Evolutionary conservation across 2,888 invertebrate genomes (phyloP).

Genomic region (Lepidonotus clava): DNA sequence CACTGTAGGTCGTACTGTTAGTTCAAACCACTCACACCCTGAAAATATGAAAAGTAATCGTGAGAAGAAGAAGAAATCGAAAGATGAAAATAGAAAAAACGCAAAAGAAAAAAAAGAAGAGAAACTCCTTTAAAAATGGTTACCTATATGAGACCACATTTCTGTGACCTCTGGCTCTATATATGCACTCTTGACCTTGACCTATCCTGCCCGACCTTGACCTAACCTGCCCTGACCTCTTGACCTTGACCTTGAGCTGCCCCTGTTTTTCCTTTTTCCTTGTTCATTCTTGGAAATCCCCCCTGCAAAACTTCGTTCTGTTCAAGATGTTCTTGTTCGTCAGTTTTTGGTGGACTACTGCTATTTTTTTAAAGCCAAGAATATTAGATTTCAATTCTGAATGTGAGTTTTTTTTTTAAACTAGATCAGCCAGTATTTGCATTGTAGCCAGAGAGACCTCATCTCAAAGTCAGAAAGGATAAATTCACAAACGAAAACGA

Average conservation of each 20-base stretch:
- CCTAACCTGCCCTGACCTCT: slow-evolving; percentile 50
- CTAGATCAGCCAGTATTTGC: not conserved
- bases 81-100: too few species aligned
- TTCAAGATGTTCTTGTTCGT: slow-evolving; percentile 18
- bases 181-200: slow-evolving; percentile 54
- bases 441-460: not conserved
- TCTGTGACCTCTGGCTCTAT: slow-evolving; percentile 53
- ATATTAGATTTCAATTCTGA: not conserved
- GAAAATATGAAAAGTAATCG: too few species aligned
- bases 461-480: not conserved
- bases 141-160: slow-evolving; percentile 48
- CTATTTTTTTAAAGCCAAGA: not conserved
- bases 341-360: slow-evolving; percentile 19
- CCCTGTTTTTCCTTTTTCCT: slow-evolving; percentile 50
- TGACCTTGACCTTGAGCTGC: slow-evolving; percentile 51
- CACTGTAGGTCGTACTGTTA: too few species aligned
- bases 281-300: slow-evolving; percentile 48
- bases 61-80: too few species aligned
- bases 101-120: not conserved
- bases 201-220: slow-evolving; percentile 54
- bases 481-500: not conserved
- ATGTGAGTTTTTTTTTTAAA: not conserved
- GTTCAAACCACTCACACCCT: too few species aligned
- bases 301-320: slow-evolving; percentile 39
- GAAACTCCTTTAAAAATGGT: slow-evolving; percentile 11